Base-by-base conservation (phyloP, 2,797 vertebrate species). In the Gouania willdenowi region DNA sequence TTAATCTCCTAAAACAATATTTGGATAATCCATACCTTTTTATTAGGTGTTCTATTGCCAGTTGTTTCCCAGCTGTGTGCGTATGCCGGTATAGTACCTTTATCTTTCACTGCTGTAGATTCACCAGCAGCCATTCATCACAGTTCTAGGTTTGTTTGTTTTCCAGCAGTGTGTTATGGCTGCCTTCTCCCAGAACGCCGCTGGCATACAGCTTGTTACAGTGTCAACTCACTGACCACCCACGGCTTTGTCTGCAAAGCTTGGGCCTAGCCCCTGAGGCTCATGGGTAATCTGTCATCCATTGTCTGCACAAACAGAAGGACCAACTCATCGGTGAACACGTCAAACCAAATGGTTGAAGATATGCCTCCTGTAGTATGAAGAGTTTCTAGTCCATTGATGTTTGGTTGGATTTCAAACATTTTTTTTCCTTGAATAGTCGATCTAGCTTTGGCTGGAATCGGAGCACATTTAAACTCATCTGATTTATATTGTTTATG, bases 241-340 rank as follows among this genome's bases (percentile, higher is more conserved):
- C 52, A 49, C 10, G 1, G 51, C 31, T 49, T 21, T 2, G 54
- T 54, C 46, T 35, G 43, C 53, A 12, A 28, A 47, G 25, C 19
- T 40, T 12, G 17, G n/a, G 40, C 61, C 18, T 1, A 18, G 37
- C 47, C 59, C 57, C 51, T 28, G 57, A 61, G 66, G 41, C 57
- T 71, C 54, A 31, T 53, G 57, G 63, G 40, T 66, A 53, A 66
- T 71, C 42, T 14, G 36, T 66, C 43, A 55, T 56, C 53, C 20
- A 0, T 4, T 23, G 31, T 41, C 41, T 42, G 20, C 8, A 23
- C 36, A 27, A 47, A 63, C 21, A 46, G 2, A 26, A 30, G 20
- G 6, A 23, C 21, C 40, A 26, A 64, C 52, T 41, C 16, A 18
- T 29, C 17, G 5, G 5, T 20, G 19, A 19, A 6, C 19, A 20